A percentile compares a stretch with the other conserved stretches of the same genome.
phyloP scores from a whole-genome alignment of 2,797 vertebrate species.

The Pseudomugil tenellus region DNA sequence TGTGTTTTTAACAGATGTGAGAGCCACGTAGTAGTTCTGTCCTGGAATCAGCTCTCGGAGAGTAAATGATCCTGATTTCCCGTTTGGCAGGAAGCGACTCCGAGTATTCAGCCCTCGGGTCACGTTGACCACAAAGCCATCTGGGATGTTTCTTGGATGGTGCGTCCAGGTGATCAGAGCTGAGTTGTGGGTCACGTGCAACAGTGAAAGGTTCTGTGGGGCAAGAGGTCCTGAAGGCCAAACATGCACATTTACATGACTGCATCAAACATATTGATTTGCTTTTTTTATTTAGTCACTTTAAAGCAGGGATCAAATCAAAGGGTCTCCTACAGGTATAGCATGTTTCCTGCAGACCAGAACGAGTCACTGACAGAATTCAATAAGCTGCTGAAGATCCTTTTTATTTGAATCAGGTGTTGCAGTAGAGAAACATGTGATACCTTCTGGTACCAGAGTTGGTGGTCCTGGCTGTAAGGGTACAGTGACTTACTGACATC shows the following conservation, averaged over 20 bases:
- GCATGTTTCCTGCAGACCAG: too few relatives aligned
- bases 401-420: too few relatives aligned
- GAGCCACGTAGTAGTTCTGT: conserved; percentile 87
- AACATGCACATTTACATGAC: conserved; percentile 4
- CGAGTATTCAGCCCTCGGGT: conserved; percentile 89
- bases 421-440: too few relatives aligned
- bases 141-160: conserved; percentile 74
- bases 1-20: conserved; percentile 86
- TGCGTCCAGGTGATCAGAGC: conserved; percentile 89
- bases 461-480: too few relatives aligned
- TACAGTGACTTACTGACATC: too few relatives aligned
- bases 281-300: not conserved
- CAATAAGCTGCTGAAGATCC: too few relatives aligned
- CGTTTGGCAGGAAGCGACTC: conserved; percentile 92
- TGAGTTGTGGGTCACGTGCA: conserved; percentile 86
- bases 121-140: conserved; percentile 94
- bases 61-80: conserved; percentile 85
- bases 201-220: conserved; percentile 90
- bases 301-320: too few relatives aligned
- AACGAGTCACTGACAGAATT: too few relatives aligned
- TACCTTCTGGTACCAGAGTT: too few relatives aligned
- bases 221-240: conserved; percentile 87
- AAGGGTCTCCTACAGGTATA: too few relatives aligned
- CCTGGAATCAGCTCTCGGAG: conserved; percentile 89
- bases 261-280: not conserved